These are phyloP conservation scores for Alauda arvensis DNA, from an alignment of 2,797 vertebrate species.

Conservation along the genomic window DNA sequence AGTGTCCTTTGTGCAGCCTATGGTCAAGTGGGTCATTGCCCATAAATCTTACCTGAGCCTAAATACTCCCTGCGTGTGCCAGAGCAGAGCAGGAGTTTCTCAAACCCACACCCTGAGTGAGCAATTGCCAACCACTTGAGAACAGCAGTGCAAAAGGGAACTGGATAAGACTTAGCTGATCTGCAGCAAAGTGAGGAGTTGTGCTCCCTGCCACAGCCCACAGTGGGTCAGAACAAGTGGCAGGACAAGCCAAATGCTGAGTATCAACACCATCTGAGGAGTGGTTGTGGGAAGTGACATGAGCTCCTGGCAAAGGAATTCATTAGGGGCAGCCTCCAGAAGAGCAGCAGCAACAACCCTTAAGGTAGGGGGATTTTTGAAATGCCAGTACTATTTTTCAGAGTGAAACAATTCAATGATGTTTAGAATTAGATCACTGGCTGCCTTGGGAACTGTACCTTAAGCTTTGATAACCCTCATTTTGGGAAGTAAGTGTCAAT, in stretches of 20 bases:
- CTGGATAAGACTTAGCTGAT: background rate
- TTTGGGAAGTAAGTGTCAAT: slow-evolving; percentile 7
- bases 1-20: background rate
- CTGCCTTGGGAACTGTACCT: background rate
- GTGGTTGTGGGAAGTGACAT: background rate
- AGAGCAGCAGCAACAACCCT: background rate
- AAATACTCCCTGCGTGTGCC: background rate
- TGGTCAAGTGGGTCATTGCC: background rate
- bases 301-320: background rate
- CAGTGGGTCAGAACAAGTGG: background rate
- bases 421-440: background rate
- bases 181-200: background rate
- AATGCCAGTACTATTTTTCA: background rate
- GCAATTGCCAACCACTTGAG: background rate
- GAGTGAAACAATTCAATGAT: background rate
- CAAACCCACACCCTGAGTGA: background rate
- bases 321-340: background rate
- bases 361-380: background rate
- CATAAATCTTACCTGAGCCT: background rate
- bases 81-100: background rate
- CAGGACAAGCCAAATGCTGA: background rate
- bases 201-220: background rate
- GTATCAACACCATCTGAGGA: background rate
- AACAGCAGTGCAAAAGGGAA: background rate
- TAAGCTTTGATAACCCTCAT: background rate